Conservation (phyloP, 2,113 vertebrate genomes). For the Ceyx margarethae region DNA sequence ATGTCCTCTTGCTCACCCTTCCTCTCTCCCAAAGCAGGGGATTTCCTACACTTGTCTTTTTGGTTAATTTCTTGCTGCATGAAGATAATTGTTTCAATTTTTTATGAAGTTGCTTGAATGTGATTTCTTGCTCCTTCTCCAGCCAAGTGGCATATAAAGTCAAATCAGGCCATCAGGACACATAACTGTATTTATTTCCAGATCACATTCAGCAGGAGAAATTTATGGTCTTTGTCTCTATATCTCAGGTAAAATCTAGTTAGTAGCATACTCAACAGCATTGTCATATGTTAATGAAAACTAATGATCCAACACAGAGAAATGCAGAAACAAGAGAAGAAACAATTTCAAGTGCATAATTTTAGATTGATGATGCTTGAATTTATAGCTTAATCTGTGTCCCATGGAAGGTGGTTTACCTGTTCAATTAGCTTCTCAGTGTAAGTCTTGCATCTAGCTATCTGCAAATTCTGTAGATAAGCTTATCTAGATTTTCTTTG, state of each 20-base stretch:
- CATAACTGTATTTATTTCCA: neutral
- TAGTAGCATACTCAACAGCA: neutral
- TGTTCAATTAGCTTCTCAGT: neutral
- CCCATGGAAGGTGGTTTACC: neutral
- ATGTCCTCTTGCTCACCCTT: neutral
- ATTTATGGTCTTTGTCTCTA: neutral
- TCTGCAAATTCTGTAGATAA: neutral
- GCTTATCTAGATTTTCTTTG: neutral
- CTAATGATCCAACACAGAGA: neutral
- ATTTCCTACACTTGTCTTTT: neutral
- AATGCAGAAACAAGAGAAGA: neutral
- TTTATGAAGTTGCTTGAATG: neutral
- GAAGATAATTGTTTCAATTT: neutral
- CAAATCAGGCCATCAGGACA: neutral
- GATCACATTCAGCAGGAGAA: neutral
- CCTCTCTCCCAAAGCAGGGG: neutral
- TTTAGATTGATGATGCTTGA: conserved; percentile 12
- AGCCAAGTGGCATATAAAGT: neutral
- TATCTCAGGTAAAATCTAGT: neutral
- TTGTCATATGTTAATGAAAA: conserved; percentile 52
- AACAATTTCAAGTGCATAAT: neutral
- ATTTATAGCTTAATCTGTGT: conserved; percentile 11
- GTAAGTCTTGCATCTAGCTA: neutral
- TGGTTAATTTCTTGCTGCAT: neutral
- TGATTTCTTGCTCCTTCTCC: neutral